These are phyloP conservation scores for Atrichornis clamosus DNA, from an alignment of 2,113 vertebrate species.

Conservation along the genomic window DNA sequence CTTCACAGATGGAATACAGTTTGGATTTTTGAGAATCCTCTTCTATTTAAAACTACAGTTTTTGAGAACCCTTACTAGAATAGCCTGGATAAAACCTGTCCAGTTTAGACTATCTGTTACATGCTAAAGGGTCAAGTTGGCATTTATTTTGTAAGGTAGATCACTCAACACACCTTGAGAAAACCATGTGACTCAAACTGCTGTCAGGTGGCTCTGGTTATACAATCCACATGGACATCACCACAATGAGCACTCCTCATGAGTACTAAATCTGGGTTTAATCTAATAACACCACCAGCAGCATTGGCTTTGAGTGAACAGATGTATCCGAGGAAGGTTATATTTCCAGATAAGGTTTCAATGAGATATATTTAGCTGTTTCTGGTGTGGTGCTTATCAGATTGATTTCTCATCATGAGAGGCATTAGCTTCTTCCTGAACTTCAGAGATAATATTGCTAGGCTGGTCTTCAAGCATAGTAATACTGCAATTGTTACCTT, in stretches of 20 bases:
- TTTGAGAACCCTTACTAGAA: neutral
- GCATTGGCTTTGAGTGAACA: accelerated
- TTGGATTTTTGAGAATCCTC: neutral
- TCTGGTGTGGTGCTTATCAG: neutral
- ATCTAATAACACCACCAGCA: neutral
- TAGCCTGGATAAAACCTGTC: neutral
- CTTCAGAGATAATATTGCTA: neutral
- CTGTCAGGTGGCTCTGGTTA: neutral
- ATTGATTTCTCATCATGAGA: neutral
- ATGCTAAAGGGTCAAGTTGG: neutral
- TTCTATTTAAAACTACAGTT: neutral
- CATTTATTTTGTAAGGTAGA: neutral
- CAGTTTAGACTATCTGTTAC: neutral
- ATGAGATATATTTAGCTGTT: neutral
- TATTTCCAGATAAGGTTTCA: neutral
- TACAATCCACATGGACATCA: neutral
- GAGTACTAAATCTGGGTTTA: neutral
- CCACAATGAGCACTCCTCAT: neutral
- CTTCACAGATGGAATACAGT: neutral
- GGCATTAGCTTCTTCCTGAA: neutral
- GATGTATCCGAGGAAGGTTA: neutral
- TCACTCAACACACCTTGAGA: neutral
- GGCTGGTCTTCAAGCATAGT: neutral
- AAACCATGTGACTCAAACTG: neutral
- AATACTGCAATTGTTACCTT: neutral